Conservation (phyloP, 2,888 invertebrate species). For the Lydus trimaculatus region DNA sequence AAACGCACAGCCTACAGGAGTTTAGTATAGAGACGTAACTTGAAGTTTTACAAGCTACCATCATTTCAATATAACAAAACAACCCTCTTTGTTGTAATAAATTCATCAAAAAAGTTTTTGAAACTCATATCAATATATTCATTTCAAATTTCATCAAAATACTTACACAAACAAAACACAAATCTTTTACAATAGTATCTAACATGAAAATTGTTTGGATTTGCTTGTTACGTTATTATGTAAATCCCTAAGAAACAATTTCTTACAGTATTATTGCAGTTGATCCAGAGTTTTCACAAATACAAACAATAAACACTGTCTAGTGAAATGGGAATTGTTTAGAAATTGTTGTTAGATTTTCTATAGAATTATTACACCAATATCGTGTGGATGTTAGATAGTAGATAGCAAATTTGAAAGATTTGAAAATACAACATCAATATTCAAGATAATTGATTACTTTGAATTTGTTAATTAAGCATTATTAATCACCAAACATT, state of each 20-base stretch:
- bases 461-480: too few species aligned
- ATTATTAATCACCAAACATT: not conserved
- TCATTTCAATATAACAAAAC: not conserved
- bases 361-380: not conserved
- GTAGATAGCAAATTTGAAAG: too few species aligned
- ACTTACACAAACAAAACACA: not conserved
- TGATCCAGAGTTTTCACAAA: not conserved
- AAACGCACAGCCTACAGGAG: not conserved
- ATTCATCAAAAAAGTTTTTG: not conserved
- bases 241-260: conserved; percentile 3
- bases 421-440: too few species aligned
- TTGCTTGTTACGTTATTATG: not conserved
- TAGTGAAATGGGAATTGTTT: not conserved
- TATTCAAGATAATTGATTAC: too few species aligned
- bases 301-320: not conserved
- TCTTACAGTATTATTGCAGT: not conserved
- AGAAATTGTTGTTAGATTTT: not conserved
- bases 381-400: too few species aligned
- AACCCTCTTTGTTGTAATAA: not conserved
- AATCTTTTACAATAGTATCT: not conserved
- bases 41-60: not conserved
- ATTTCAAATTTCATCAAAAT: not conserved
- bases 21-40: not conserved
- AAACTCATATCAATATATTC: not conserved
- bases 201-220: conserved; percentile 2